Conservation (phyloP, 2,888 invertebrate species). For the Ferdinandea cuprea region DNA sequence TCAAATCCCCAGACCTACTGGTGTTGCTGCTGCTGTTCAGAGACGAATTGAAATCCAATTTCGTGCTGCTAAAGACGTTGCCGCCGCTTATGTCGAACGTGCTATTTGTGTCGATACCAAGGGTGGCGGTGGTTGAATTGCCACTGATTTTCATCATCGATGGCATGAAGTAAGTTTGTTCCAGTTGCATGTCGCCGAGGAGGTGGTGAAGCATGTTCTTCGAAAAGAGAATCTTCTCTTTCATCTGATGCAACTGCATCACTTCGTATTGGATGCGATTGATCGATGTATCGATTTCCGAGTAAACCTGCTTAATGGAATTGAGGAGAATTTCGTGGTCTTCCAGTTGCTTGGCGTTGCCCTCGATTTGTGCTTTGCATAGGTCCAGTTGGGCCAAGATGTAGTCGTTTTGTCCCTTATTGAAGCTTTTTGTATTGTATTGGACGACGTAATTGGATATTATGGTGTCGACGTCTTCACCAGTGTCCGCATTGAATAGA, state of each 20-base stretch:
- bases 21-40: slow-evolving; percentile 76
- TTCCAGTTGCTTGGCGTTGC: slow-evolving; percentile 77
- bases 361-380: slow-evolving; percentile 77
- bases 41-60: slow-evolving; percentile 80
- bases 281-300: slow-evolving; percentile 78
- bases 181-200: slow-evolving; percentile 78
- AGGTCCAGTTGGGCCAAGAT: slow-evolving; percentile 79
- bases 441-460: slow-evolving; percentile 81
- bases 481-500: slow-evolving; percentile 77
- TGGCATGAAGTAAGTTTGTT: slow-evolving; percentile 78
- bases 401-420: slow-evolving; percentile 79
- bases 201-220: slow-evolving; percentile 79
- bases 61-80: slow-evolving; percentile 81
- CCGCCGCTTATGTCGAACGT: slow-evolving; percentile 78
- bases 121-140: slow-evolving; percentile 47
- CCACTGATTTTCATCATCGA: slow-evolving; percentile 77
- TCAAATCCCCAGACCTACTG: slow-evolving; percentile 61
- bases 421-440: slow-evolving; percentile 79
- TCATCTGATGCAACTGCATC: slow-evolving; percentile 80
- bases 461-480: slow-evolving; percentile 78
- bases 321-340: slow-evolving; percentile 80
- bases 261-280: slow-evolving; percentile 81
- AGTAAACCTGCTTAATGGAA: slow-evolving; percentile 80
- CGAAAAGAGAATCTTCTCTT: slow-evolving; percentile 81
- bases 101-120: slow-evolving; percentile 75